Evolutionary conservation across 1,140 invertebrate species (phyloP), one percentile per base, ranked within the genome.

Genomic region (Stenopsyche tienmushanensis): DNA sequence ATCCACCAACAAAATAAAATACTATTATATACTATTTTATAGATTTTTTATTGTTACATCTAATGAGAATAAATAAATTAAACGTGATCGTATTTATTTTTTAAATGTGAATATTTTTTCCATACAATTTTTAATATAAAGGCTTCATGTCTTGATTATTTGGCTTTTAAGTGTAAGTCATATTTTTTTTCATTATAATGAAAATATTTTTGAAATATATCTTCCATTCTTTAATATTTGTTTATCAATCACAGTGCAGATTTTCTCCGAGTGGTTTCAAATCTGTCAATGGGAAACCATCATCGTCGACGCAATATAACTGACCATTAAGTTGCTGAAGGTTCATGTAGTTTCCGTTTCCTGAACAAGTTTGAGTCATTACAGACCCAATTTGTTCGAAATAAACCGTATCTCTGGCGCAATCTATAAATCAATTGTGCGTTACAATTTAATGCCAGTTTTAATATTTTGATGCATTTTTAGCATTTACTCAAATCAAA

Each of bases 291-390:
- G 74, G 71, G 66, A 80, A 84, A 1, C 83, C 83, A 65, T 85
- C 81, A 2, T 57, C 67, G 71, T 85, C 83, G 1, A 85, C 79
- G 66, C 83, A 84, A 72, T 80, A 83, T 29, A 66, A 72, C 5
- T 75, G 71, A 23, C 75, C 75, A 3, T 78, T 78, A 3, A 73
- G 72, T 42, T 76, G 74, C 68, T 84, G 82, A 17, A 75, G 71
- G 1, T 74, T 66, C 15, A 74, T 68, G 69, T 84, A 85, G 76
- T 83, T 84, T 42, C 83, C 84, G 66, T 81, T 81, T 5, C 73
- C 71, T 8, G 65, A 44, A 66, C 83, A 84, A 8, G 72, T 69
- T 62, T 78, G 76, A 0, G 75, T 72, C 65, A 82, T 76, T 20
- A 69, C 69, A 72, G 77, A 75, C 0, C 79, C 80, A 1, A 70